Base-by-base conservation (phyloP, 1,140 invertebrate species). In the Brachystomella parvula region DNA sequence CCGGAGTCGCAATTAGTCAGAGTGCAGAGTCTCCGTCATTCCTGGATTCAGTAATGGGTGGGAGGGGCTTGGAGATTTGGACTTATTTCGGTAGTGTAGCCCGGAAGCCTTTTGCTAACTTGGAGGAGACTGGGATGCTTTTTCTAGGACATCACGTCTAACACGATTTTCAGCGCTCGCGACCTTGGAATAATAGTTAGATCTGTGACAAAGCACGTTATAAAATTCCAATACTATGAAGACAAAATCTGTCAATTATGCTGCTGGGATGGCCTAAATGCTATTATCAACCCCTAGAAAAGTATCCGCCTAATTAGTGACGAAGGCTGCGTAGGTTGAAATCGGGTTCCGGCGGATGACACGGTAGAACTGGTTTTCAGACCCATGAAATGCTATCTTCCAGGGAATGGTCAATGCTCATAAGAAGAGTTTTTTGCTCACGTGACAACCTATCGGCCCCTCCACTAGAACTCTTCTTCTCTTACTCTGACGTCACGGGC, bases 61-160 rank as follows among this genome's bases (percentile, higher is more conserved):
- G 67, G 3, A 68, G 59, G 35, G 6, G 24, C 32, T 65, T 58
- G 32, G 3, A n/a, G 6, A 12, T 64, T 59, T 59, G 17, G 1
- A 26, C 76, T 64, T 80, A 81, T 70, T 72, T 77, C 31, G 58
- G 74, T 32, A 76, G 79, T 47, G 74, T 76, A 71, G 77, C 62
- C 72, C 76, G 15, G 61, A 79, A 39, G 61, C 77, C 44, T 56
- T 76, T 17, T 24, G 35, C 47, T 15, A 63, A 29, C 44, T 61
- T 66, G 6, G 67, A 64, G 6, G 44, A 28, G 49, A 72, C 26
- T 30, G 60, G 31, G 6, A 70, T 24, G 53, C 15, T 17, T 60
- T 26, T 59, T 71, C 70, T 33, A 32, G 35, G 53, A n/a, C 17
- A 31, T 67, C 69, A 33, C 66, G 32, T 33, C 15, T 47, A 1